phyloP scores from a whole-genome alignment of 2,113 vertebrate genomes.

The Heterochromis multidens region DNA sequence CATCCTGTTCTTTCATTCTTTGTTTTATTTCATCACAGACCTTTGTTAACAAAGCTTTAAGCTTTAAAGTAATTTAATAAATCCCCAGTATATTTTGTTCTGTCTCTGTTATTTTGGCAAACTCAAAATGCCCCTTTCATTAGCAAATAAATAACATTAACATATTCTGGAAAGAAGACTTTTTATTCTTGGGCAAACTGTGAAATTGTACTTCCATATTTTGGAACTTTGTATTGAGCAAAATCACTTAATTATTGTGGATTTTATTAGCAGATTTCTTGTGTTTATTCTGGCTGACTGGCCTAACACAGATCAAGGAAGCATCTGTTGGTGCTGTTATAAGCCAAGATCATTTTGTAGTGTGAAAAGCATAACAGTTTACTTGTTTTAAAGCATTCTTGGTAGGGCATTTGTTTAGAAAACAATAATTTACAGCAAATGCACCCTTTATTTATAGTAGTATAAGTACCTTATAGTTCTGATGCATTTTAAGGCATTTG shows the following conservation, averaged over 20 bases:
- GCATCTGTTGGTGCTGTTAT: constrained; percentile 28
- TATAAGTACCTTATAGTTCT: neutral
- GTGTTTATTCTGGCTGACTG: constrained; percentile 21
- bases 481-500: neutral
- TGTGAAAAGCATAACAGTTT: neutral
- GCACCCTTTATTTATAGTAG: neutral
- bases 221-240: neutral
- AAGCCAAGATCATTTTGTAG: constrained; percentile 27
- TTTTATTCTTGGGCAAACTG: constrained; percentile 5
- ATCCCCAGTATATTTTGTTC: neutral
- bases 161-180: neutral
- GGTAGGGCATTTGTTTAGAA: neutral
- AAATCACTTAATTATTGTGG: neutral
- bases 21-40: neutral
- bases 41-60: neutral
- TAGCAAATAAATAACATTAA: neutral
- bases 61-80: neutral
- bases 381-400: neutral
- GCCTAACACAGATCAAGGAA: constrained; percentile 16
- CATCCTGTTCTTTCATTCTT: neutral
- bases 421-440: neutral
- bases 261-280: constrained; percentile 22
- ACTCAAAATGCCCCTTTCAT: neutral
- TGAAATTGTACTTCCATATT: neutral
- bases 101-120: neutral